Evolutionary conservation across 2,888 invertebrate species (phyloP), one percentile per base, ranked within the genome.

Genomic region (Cinara cedri): DNA sequence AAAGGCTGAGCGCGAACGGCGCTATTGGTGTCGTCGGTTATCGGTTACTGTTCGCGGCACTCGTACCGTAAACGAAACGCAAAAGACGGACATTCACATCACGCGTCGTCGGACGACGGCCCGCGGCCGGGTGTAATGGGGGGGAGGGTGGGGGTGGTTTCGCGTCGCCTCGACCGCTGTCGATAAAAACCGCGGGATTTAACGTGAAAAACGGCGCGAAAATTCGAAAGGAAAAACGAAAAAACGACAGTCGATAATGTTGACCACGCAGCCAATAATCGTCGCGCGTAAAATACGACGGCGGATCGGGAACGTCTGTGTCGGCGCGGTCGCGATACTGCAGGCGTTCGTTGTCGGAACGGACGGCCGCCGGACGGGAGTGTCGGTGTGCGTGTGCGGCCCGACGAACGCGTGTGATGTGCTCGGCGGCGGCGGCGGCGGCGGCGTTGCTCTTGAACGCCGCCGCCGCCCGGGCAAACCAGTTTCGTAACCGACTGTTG

Each of bases 401-500:
- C n/a, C 34, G 72, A 60, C 57, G 62, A 51, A 51, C 74, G 74
- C 68, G 19, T 60, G 76, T 42, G 78, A 54, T 60, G 21, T 44
- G 54, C 42, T n/a, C 65, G 44, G 16, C 44, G 54, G n/a, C 51
- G 34, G 34, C 34, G 34, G 34, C 51, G 34, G 16, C 21, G 34
- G 34, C 54, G 16, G 44, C 9, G 21, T 44, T 44, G 55, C 57
- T 66, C 76, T 66, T 57, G 76, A 76, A 75, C 4, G 66, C 54
- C 75, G 51, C 63, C 63, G 65, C 65, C 49, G 65, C 55, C 65
- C 75, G 75, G 51, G 42, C 65, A 76, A 78, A 70, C 78, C 78
- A 66, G 76, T 76, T 78, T 78, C 76, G 66, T 68, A 60, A 60
- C n/a, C 21, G 68, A 76, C 57, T 68, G 76, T 68, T 65, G 62